A percentile compares a stretch with the other conserved stretches of the same genome.
Conservation (phyloP, 2,113 vertebrate genomes). For the Callaeas wilsoni region DNA sequence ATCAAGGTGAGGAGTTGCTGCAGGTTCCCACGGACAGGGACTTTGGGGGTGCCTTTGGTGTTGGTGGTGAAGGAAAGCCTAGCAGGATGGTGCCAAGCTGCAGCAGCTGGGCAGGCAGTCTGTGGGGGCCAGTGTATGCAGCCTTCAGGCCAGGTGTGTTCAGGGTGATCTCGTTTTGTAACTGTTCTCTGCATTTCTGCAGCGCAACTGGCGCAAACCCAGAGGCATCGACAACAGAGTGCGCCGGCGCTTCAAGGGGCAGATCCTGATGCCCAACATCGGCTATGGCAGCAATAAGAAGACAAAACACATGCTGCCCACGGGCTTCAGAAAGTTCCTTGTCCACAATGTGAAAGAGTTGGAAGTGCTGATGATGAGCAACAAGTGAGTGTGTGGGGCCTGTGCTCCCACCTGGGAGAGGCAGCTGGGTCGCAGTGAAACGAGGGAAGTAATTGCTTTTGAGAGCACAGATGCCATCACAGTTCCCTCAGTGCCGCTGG, state of each 20-base stretch:
- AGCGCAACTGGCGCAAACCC: slow-evolving; percentile 95
- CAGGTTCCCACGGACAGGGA: accelerated
- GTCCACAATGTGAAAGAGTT: slow-evolving; percentile 96
- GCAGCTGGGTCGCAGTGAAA: accelerated
- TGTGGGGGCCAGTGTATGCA: accelerated
- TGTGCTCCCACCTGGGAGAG: background rate
- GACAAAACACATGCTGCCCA: slow-evolving; percentile 96
- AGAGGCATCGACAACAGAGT: slow-evolving; percentile 98
- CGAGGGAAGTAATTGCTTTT: accelerated
- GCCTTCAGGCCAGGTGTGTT: accelerated
- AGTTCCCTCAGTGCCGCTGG: accelerated
- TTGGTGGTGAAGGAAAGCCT: accelerated
- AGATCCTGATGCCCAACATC: slow-evolving; percentile 98
- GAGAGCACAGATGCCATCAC: accelerated
- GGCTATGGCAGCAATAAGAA: slow-evolving; percentile 98
- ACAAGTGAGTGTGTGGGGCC: slow-evolving; percentile 81
- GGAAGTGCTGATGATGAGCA: slow-evolving; percentile 97
- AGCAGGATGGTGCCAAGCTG: background rate
- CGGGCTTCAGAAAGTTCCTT: slow-evolving; percentile 93
- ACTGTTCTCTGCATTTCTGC: accelerated
- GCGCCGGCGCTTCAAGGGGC: slow-evolving; percentile 94
- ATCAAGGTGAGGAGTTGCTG: slow-evolving; percentile 75
- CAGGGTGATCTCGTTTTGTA: accelerated
- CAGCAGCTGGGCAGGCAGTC: background rate
- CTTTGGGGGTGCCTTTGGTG: accelerated